phyloP scores from a whole-genome alignment of 2,888 invertebrate genomes.

The Folsomia manolachei region DNA sequence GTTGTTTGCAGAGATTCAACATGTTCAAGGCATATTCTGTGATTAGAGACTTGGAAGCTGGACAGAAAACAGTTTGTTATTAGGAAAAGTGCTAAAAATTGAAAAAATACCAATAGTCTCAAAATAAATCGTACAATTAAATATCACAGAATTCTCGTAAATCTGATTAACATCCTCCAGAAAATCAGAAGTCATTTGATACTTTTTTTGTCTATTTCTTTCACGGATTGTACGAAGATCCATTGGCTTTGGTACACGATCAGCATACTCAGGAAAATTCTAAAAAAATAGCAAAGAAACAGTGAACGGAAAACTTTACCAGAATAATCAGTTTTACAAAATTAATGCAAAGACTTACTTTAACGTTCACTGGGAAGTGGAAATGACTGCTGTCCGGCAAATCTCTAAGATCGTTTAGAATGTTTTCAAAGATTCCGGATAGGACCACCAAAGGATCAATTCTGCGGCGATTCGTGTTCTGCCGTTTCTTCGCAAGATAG shows the following conservation, averaged over 20 bases:
- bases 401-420: constrained; percentile 87
- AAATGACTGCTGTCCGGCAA: constrained; percentile 91
- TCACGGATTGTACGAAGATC: constrained; percentile 94
- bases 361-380: constrained; percentile 88
- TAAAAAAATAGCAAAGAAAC: neutral
- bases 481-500: constrained; percentile 77
- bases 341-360: constrained; percentile 57
- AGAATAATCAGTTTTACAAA: neutral
- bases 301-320: neutral
- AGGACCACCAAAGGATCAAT: constrained; percentile 96
- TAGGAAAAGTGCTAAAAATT: constrained; percentile 47
- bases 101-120: neutral
- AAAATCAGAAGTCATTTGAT: constrained; percentile 93
- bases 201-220: constrained; percentile 80
- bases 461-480: constrained; percentile 82
- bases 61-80: constrained; percentile 10
- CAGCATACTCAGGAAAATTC: constrained; percentile 81
- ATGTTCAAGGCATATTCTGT: constrained; percentile 85
- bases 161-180: constrained; percentile 93
- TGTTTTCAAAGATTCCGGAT: constrained; percentile 83
- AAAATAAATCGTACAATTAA: constrained; percentile 72
- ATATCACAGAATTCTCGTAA: constrained; percentile 87
- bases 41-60: constrained; percentile 73
- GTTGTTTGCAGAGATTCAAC: constrained; percentile 81
- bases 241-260: constrained; percentile 89